Evolutionary conservation across 2,113 vertebrate genomes (phyloP).

Genomic region (Gadus chalcogrammus): DNA sequence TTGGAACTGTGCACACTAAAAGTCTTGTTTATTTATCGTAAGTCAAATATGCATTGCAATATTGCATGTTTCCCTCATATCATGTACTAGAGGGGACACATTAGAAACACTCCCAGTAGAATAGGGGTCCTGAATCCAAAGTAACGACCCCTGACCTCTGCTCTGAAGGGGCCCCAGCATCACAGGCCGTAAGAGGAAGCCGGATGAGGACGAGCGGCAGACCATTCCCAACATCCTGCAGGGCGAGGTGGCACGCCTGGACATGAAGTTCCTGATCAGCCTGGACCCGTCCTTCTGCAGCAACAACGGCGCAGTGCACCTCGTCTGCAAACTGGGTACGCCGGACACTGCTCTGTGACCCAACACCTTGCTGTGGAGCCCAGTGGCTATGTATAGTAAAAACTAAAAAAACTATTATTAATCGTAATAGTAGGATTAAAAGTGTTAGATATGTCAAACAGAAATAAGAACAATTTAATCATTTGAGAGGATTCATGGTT

Average conservation of each 20-base stretch:
- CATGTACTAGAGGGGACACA: not conserved
- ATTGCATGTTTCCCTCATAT: no score
- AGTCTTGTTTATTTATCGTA: no score
- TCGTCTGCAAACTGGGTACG: slow-evolving; percentile 93
- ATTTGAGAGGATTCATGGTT: no score
- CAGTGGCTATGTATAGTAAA: no score
- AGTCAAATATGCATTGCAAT: no score
- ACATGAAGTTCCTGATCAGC: slow-evolving; percentile 92
- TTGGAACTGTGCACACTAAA: no score
- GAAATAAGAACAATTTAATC: no score
- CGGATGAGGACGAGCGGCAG: slow-evolving; percentile 89
- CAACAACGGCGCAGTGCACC: slow-evolving; percentile 93
- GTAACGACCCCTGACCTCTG: not conserved
- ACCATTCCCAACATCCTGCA: slow-evolving; percentile 94
- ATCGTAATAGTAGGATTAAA: no score
- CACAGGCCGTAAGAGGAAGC: slow-evolving; percentile 81
- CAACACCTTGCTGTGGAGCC: no score
- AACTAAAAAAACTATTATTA: no score
- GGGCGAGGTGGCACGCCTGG: slow-evolving; percentile 92
- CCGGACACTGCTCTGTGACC: not conserved
- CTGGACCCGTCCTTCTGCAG: slow-evolving; percentile 92
- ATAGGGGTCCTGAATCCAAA: not conserved
- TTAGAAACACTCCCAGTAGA: not conserved
- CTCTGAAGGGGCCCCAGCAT: slow-evolving; percentile 74
- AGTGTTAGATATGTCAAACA: no score